A percentile compares a stretch with the other conserved stretches of the same genome.
Evolutionary conservation across 1,140 invertebrate genomes (phyloP).

Genomic region (Papilio polyxenes): DNA sequence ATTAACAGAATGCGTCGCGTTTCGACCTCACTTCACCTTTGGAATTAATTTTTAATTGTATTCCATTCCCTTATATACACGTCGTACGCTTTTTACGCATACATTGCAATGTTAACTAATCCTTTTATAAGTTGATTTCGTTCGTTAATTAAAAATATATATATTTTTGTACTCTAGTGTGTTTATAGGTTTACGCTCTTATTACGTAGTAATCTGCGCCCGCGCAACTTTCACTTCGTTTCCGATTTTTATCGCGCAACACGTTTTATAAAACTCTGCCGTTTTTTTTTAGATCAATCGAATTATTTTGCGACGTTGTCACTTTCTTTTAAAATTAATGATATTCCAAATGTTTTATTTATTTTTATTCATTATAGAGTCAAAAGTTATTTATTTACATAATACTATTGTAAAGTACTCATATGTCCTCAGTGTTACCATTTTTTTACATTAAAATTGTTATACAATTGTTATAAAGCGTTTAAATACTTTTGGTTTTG

Average conservation of each 20-base stretch:
- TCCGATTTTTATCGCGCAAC: conserved; percentile 1
- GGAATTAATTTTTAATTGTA: conserved; percentile 23
- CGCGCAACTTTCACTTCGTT: conserved; percentile 19
- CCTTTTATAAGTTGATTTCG: background rate
- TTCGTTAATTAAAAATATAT: too few species aligned
- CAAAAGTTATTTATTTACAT: background rate
- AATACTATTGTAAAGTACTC: background rate
- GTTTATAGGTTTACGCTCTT: background rate
- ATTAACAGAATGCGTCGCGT: background rate
- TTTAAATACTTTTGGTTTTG: too few species aligned
- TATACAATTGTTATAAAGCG: too few species aligned
- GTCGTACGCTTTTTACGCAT: background rate
- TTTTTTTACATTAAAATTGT: background rate
- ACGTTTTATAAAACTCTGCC: background rate
- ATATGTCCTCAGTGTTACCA: background rate
- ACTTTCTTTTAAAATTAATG: background rate
- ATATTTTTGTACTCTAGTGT: background rate
- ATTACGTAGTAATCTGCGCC: conserved; percentile 2
- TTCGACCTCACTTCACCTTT: conserved; percentile 7
- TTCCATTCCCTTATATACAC: background rate
- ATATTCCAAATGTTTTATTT: background rate
- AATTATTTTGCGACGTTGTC: conserved; percentile 9
- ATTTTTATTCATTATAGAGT: background rate
- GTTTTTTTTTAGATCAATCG: conserved; percentile 14
- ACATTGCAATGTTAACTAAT: background rate